Base-by-base conservation (phyloP, 2,113 vertebrate species). In the Manacus vitellinus region DNA sequence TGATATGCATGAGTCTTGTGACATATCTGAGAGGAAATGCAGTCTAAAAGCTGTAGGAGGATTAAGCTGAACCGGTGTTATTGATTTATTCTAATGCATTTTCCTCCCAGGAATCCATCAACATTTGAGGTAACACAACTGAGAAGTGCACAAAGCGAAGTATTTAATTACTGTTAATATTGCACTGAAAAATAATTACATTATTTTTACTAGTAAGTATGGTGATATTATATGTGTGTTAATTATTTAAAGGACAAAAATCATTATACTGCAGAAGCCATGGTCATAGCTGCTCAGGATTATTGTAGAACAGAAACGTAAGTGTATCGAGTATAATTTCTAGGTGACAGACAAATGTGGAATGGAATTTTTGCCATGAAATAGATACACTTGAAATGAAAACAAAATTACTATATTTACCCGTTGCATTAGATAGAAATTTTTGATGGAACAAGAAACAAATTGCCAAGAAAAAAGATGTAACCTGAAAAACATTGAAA, bases 121-220 rank as follows among this genome's bases (percentile, higher is more conserved):
- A 2, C 0, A 1, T 78, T 58, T 49, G 39, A 24, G 0, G 2
- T 63, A 80, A 54, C 39, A 22, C 37, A 65, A 9, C n/a, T 71
- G 71, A 44, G 46, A 89, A 59, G 21, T 73, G 49, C 63, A 51
- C 73, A 74, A 49, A 91, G 39, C n/a, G 59, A 89, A 87, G 25
- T 13, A 7, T 76, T 74, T 89, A 23, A 46, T 74, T 67, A 20
- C 35, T 62, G 20, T 46, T 68, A 43, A 59, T 72, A 7, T 30
- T 23, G 20, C 68, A 74, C 30, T 37, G 49, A 66, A 68, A 84
- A 79, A 82, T 24, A 55, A 46, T 49, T 43, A 20, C 58, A 21
- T n/a, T 39, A 10, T 68, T 77, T 46, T 67, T 56, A 24, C 44
- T 22, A 21, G 23, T 25, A 75, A 55, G 39, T 10, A 7, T 25